These are phyloP conservation scores for Gadus chalcogrammus DNA, from an alignment of 2,113 vertebrate species.

Conservation along the genomic window DNA sequence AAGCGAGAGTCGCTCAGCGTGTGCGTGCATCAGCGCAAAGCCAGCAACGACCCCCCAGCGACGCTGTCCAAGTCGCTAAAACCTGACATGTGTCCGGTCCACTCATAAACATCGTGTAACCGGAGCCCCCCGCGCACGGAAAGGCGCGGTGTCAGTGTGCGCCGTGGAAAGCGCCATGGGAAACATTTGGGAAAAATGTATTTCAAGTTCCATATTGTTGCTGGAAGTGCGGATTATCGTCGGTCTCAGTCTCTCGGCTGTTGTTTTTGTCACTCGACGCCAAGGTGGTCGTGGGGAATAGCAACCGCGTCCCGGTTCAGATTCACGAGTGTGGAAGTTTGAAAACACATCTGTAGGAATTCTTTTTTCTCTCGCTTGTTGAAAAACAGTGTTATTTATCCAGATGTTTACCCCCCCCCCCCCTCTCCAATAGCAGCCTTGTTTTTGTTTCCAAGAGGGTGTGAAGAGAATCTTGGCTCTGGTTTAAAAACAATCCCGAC, in stretches of 20 bases:
- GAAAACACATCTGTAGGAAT: too few relatives aligned
- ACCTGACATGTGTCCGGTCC: slow-evolving; percentile 19
- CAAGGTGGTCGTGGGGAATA: too few relatives aligned
- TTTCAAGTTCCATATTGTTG: too few relatives aligned
- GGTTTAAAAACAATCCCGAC: slow-evolving; percentile 38
- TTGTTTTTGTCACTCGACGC: too few relatives aligned
- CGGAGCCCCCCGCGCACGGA: slow-evolving; percentile 1
- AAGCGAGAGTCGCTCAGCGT: not conserved
- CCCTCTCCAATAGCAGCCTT: slow-evolving; percentile 10
- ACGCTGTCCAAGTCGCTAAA: slow-evolving; percentile 26
- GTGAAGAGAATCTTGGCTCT: slow-evolving; percentile 45
- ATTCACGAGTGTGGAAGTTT: too few relatives aligned
- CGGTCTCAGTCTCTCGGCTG: too few relatives aligned
- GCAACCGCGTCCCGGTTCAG: too few relatives aligned
- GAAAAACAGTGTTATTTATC: slow-evolving; percentile 7
- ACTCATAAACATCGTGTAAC: slow-evolving; percentile 30
- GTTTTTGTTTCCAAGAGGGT: slow-evolving; percentile 71
- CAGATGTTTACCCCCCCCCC: not conserved
- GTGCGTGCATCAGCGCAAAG: slow-evolving; percentile 19
- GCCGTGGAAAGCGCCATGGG: too few relatives aligned
- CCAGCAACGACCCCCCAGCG: not conserved
- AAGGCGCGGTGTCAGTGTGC: not conserved
- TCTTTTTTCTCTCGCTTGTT: slow-evolving; percentile 19
- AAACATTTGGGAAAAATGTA: too few relatives aligned
- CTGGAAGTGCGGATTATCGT: too few relatives aligned